These are phyloP conservation scores for Lepus oiostolus DNA, from an alignment of 2,797 vertebrate species.

Conservation along the genomic window DNA sequence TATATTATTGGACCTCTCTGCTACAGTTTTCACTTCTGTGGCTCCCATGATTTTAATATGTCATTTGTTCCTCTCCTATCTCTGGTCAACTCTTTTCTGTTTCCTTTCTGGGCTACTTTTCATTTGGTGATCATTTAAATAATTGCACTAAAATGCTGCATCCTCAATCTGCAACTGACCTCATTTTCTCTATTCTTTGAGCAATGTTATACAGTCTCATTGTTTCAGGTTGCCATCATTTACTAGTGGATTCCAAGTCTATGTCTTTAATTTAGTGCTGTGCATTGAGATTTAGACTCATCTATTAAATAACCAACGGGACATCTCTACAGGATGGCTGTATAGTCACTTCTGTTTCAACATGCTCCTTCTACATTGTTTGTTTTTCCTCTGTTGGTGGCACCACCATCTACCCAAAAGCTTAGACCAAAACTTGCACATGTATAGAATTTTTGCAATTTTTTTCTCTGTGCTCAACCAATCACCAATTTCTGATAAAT, in stretches of 20 bases:
- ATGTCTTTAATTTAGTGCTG: not conserved
- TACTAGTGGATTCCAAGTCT: not conserved
- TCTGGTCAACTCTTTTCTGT: not conserved
- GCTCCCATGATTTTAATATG: not conserved
- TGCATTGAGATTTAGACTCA: not conserved
- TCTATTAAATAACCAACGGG: not conserved
- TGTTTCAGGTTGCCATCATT: not conserved
- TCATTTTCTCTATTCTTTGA: constrained; percentile 28
- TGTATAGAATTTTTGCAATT: not conserved
- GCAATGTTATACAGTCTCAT: not conserved
- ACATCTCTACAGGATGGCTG: not conserved
- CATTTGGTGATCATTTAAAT: not conserved
- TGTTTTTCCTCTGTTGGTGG: not conserved
- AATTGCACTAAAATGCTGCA: not conserved
- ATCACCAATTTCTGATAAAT: not conserved
- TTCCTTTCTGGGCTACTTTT: constrained; percentile 42
- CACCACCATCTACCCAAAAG: too few species aligned
- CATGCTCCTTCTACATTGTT: not conserved
- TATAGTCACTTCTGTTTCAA: not conserved
- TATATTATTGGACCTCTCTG: not conserved
- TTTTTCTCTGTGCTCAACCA: not conserved
- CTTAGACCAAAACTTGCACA: not conserved
- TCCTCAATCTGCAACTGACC: not conserved
- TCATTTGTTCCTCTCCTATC: not conserved
- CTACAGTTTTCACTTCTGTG: constrained; percentile 18